Conservation (phyloP, 2,797 vertebrate genomes). For the Chloroceryle amazona region DNA sequence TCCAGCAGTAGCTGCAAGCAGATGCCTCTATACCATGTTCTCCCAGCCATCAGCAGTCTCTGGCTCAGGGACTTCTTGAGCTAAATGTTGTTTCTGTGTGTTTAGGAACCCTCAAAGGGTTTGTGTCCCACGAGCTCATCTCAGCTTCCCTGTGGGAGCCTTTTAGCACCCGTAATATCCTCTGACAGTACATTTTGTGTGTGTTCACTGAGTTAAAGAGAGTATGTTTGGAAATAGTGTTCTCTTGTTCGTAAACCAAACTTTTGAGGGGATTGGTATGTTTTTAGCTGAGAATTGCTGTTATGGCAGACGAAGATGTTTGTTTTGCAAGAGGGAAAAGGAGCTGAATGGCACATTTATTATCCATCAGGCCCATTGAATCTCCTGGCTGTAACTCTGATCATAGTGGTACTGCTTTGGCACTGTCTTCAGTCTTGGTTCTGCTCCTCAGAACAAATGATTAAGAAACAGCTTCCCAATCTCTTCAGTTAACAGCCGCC, state of each 20-base stretch:
- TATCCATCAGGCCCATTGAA: neutral
- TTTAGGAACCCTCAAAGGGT: neutral
- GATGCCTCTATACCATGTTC: fast-evolving
- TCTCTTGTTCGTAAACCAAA: neutral
- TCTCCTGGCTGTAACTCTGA: conserved; percentile 6
- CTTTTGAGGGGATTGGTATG: neutral
- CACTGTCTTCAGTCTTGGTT: neutral
- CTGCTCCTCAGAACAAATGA: conserved; percentile 28
- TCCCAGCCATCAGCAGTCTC: neutral
- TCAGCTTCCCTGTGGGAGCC: neutral
- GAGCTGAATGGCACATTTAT: neutral
- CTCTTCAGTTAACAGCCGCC: conserved; percentile 5
- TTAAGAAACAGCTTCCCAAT: conserved; percentile 44
- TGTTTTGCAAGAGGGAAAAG: conserved; percentile 30
- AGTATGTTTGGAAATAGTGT: neutral
- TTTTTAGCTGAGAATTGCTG: conserved; percentile 28
- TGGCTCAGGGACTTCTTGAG: neutral
- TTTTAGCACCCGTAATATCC: neutral
- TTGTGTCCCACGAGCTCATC: neutral
- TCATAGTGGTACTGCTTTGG: neutral
- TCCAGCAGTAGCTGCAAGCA: neutral
- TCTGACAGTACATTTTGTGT: neutral
- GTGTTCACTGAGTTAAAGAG: neutral
- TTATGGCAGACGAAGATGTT: conserved; percentile 12
- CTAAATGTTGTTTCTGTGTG: neutral